A percentile compares a stretch with the other conserved stretches of the same genome.
phyloP scores from a whole-genome alignment of 2,888 invertebrate genomes.

The Drosophila hamatofila region DNA sequence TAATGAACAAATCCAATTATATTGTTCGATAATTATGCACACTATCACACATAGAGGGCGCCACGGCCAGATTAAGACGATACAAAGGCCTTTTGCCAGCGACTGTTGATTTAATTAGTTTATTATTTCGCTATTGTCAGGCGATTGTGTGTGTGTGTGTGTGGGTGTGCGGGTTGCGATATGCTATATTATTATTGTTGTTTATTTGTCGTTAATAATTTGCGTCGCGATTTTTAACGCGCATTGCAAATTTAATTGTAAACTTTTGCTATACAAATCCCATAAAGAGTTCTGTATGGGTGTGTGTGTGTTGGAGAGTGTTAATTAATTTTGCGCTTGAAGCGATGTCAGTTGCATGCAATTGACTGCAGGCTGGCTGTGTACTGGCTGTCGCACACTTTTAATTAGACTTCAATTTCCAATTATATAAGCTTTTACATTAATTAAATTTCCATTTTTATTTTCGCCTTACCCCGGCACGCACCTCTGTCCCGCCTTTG shows the following conservation, averaged over 20 bases:
- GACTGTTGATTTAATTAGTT: slow-evolving; percentile 75
- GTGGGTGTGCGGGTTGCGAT: slow-evolving; percentile 25
- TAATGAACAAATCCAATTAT: slow-evolving; percentile 41
- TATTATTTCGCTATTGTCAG: slow-evolving; percentile 63
- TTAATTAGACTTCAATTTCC: slow-evolving; percentile 76
- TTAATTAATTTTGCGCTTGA: slow-evolving; percentile 76
- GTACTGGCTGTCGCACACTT: slow-evolving; percentile 59
- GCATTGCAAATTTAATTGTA: slow-evolving; percentile 65
- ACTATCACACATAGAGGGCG: slow-evolving; percentile 35
- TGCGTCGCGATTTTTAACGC: slow-evolving; percentile 55
- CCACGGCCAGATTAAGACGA: slow-evolving; percentile 39
- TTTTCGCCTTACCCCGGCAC: slow-evolving; percentile 19
- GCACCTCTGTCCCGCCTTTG: slow-evolving; percentile 10
- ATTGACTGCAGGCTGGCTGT: slow-evolving; percentile 52
- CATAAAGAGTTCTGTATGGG: slow-evolving; percentile 24
- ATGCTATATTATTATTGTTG: slow-evolving; percentile 67
- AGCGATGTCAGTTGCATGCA: slow-evolving; percentile 75
- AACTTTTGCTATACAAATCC: slow-evolving; percentile 52
- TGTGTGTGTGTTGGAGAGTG: slow-evolving; percentile 58
- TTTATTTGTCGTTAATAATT: slow-evolving; percentile 76
- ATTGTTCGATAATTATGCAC: slow-evolving; percentile 60
- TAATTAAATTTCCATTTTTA: slow-evolving; percentile 83
- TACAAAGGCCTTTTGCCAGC: slow-evolving; percentile 37
- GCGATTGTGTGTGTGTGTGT: slow-evolving; percentile 10
- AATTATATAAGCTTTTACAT: slow-evolving; percentile 75